Conservation (phyloP, 2,797 vertebrate species). For the Streptopelia turtur region DNA sequence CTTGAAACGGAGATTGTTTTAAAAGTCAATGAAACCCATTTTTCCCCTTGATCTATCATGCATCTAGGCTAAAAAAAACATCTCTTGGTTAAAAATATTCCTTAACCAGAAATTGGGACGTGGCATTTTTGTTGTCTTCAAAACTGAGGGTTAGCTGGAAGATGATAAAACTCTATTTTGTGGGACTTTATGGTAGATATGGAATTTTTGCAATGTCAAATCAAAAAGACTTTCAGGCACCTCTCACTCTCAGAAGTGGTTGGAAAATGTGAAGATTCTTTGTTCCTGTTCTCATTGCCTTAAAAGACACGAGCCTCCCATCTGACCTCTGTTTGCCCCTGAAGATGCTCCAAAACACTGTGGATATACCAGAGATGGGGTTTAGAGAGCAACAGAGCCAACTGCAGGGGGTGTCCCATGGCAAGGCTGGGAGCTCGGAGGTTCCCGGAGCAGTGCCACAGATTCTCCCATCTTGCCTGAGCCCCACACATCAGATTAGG, state of each 20-base stretch:
- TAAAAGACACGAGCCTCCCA: not conserved
- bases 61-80: constrained; percentile 44
- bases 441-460: not conserved
- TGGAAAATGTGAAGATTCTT: not conserved
- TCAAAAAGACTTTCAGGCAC: not conserved
- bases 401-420: not conserved
- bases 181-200: not conserved
- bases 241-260: not conserved
- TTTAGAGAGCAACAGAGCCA: not conserved
- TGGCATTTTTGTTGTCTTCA: constrained; percentile 28
- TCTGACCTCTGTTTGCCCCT: not conserved
- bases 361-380: not conserved
- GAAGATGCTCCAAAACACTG: not conserved
- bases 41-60: constrained; percentile 21
- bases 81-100: constrained; percentile 44
- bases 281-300: constrained; percentile 3
- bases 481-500: not conserved
- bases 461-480: not conserved
- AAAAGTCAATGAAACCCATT: constrained; percentile 18
- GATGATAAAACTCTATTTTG: not conserved
- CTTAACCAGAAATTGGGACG: not conserved
- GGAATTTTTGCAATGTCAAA: constrained; percentile 1
- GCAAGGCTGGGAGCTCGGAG: not conserved
- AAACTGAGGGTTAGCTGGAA: constrained; percentile 6
- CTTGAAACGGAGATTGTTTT: not conserved